A percentile compares a stretch with the other conserved stretches of the same genome.
Evolutionary conservation across 2,888 invertebrate species (phyloP).

Genomic region (Neoascia interrupta): DNA sequence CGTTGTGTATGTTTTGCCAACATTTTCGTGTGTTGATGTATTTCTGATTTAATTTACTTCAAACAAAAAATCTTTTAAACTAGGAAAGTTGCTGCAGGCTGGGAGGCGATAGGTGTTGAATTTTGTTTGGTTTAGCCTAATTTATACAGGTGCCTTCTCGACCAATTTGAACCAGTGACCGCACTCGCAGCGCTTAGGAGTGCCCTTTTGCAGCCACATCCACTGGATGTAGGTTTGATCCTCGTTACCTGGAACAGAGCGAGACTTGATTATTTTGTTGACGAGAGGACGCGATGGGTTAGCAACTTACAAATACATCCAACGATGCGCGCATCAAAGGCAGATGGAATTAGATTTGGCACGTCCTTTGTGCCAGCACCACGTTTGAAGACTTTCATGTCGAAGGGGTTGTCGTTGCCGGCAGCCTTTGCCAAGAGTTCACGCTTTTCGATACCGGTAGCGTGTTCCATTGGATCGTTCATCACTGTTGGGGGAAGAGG

Average conservation of each 20-base stretch:
- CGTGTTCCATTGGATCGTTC: slow-evolving; percentile 94
- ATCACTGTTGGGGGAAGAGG: slow-evolving; percentile 82
- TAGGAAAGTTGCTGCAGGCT: slow-evolving; percentile 50
- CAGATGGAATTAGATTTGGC: slow-evolving; percentile 95
- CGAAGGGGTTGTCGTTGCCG: slow-evolving; percentile 93
- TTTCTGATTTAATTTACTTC: slow-evolving; percentile 58
- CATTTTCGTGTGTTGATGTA: slow-evolving; percentile 47
- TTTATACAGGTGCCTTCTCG: slow-evolving; percentile 87
- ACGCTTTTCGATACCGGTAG: slow-evolving; percentile 94
- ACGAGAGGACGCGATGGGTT: background rate
- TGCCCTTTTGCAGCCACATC: slow-evolving; percentile 96
- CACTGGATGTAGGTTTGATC: slow-evolving; percentile 93
- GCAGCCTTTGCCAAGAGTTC: slow-evolving; percentile 92
- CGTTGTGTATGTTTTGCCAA: slow-evolving; percentile 28
- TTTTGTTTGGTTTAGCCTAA: slow-evolving; percentile 16
- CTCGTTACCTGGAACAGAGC: slow-evolving; percentile 88
- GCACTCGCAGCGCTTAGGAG: slow-evolving; percentile 95
- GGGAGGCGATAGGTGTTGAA: slow-evolving; percentile 43
- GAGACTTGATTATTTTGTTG: too few relatives aligned
- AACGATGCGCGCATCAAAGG: slow-evolving; percentile 92
- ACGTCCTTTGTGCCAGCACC: slow-evolving; percentile 89
- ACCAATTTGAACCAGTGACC: slow-evolving; percentile 98
- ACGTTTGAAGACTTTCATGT: slow-evolving; percentile 90
- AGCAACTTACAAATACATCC: slow-evolving; percentile 92
- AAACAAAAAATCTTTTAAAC: slow-evolving; percentile 58